Evolutionary conservation across 1,140 invertebrate species (phyloP), one percentile per base, ranked within the genome.

Genomic region (Drosophila miranda): DNA sequence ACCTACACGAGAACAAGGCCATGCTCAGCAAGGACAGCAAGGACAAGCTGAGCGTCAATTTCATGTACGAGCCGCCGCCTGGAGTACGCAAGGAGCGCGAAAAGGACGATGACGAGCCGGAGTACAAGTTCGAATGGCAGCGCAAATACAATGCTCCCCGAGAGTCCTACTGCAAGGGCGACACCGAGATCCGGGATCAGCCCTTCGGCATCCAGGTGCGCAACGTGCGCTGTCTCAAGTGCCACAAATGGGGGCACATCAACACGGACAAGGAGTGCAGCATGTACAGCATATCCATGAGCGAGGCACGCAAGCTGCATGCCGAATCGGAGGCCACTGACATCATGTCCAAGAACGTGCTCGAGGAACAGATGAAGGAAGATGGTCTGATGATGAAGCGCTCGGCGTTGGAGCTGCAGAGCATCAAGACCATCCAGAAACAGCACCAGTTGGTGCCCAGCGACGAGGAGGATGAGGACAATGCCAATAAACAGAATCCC

Each of bases 51-150:
- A 99, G 98, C 73, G 94, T 99, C 0, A 99, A 98, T 92, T 99
- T 99, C 89, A 98, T 99, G 97, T 99, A 99, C 92, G 98, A 99
- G 92, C 97, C 98, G n/a, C 99, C 99, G 61, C 98, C 98, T 30
- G 99, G 98, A 45, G 96, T 96, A 9, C 97, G 97, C 83, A 97
- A 97, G 89, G 96, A 97, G 91, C 92, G 95, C 45, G 96, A 98
- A 92, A 95, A 97, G 89, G 96, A 97, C 91, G 97, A 98, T 66
- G 96, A 97, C 86, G 98, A 99, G 91, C 97, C 97, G 23, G 98
- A 99, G 89, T 99, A 97, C 78, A 99, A 99, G 92, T 99, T 99
- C 93, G 99, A 99, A 90, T 99, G 98, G 98, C 98, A 99, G 92
- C 93, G 98, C 49, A 99, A 99, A 91, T 99, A 98, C 83, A 99